Evolutionary conservation across 2,113 vertebrate genomes (phyloP).

Genomic region (Micromys minutus): DNA sequence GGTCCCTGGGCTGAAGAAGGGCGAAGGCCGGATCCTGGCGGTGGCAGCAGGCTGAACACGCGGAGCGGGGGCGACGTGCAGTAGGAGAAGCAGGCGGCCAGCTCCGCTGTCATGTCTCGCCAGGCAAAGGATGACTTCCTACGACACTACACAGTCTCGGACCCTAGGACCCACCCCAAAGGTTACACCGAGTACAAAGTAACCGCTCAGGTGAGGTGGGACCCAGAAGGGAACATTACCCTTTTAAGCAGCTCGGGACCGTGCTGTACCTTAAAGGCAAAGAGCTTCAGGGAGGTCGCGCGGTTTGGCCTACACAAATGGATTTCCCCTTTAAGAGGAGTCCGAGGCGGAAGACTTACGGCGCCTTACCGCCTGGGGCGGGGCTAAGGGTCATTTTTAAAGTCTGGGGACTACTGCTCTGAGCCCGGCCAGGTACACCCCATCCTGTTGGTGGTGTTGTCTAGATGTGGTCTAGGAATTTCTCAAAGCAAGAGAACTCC

Average conservation of each 20-base stretch:
- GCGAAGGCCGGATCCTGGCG: constrained; percentile 17
- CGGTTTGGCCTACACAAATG: constrained; percentile 23
- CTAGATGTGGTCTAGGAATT: fast-evolving
- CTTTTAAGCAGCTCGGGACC: constrained; percentile 23
- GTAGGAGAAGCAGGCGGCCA: background rate
- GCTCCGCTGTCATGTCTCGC: constrained; percentile 86
- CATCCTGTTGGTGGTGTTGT: fast-evolving
- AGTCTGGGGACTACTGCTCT: fast-evolving
- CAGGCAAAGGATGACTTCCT: constrained; percentile 90
- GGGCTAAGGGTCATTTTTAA: background rate
- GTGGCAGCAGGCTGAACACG: background rate
- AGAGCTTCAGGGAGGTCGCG: background rate
- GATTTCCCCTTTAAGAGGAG: constrained; percentile 66
- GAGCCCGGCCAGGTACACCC: fast-evolving
- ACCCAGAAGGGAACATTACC: background rate
- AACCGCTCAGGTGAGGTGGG: constrained; percentile 88
- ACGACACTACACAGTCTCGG: constrained; percentile 90
- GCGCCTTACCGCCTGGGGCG: background rate
- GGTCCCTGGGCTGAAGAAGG: constrained; percentile 27
- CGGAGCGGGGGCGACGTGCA: constrained; percentile 52
- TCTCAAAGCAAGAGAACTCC: background rate
- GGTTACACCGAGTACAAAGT: constrained; percentile 95
- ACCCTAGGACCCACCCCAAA: constrained; percentile 91
- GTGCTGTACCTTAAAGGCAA: constrained; percentile 24
- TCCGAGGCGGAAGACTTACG: fast-evolving